Conservation (phyloP, 92 coral and sea anemone genomes). For the Virgularia gustaviana region DNA sequence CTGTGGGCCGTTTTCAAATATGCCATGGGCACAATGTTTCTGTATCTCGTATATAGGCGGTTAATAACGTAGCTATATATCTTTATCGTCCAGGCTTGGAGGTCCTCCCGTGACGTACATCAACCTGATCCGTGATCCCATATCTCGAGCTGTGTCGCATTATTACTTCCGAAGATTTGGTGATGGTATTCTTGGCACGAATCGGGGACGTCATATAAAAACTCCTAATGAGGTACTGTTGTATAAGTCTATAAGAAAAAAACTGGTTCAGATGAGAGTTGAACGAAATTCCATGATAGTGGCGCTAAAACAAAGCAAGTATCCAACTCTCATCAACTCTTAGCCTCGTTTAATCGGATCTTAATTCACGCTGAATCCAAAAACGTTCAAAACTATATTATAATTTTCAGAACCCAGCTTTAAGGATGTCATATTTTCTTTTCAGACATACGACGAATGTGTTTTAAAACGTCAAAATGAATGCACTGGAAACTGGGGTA, state of each 20-base stretch:
- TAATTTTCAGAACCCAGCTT: too few species aligned
- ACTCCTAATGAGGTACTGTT: neutral
- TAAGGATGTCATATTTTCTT: too few species aligned
- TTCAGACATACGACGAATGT: constrained; percentile 82
- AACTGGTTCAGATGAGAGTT: neutral
- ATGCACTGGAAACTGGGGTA: constrained; percentile 52
- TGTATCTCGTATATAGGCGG: too few species aligned
- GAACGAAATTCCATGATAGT: neutral
- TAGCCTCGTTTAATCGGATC: too few species aligned
- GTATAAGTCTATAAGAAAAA: neutral
- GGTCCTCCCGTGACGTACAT: constrained; percentile 67
- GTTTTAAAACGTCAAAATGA: constrained; percentile 54
- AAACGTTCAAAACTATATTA: neutral
- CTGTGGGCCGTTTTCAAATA: neutral
- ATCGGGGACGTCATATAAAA: constrained; percentile 15
- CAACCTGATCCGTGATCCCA: constrained; percentile 85
- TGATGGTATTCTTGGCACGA: constrained; percentile 57
- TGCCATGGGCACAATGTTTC: neutral
- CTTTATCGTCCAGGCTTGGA: constrained; percentile 57
- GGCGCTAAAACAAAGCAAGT: too few species aligned
- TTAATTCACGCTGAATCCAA: too few species aligned
- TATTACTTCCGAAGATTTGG: constrained; percentile 78
- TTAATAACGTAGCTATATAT: too few species aligned
- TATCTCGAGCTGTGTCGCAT: constrained; percentile 70
- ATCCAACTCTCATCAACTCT: too few species aligned